Base-by-base conservation (phyloP, 2,797 vertebrate genomes). In the Myotis planiceps region DNA sequence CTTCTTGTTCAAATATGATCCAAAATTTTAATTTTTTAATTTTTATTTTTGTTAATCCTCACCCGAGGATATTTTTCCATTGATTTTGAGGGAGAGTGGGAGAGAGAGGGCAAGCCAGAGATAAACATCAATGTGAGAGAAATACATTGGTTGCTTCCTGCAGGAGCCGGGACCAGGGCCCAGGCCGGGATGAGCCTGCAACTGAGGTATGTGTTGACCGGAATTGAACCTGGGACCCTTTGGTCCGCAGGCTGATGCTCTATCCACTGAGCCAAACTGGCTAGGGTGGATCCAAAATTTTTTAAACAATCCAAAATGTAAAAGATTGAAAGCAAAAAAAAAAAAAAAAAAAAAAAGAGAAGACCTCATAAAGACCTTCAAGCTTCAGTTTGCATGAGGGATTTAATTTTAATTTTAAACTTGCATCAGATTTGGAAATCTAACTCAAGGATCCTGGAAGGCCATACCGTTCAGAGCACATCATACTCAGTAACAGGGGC, bases 361-460 rank as follows among this genome's bases (percentile, higher is more conserved):
- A 95, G 94, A 85, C 34, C 1, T 14, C 23, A 15, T 49, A 32
- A 83, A 92, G 55, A 55, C 91, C 86, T 88, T 76, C 58, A 95
- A 96, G 66, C 71, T 72, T 60, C 53, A 60, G 10, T 97, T 98
- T 97, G 96, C 93, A 97, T 60, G 32, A 95, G 72, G 96, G 83
- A 88, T 96, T 97, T 97, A 89, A 96, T 92, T 69, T 96, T 97
- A 96, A 92, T 96, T 98, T 92, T 80, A 63, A 97, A 90, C 49
- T 94, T 68, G 58, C 58, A 93, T 97, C 90, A 95, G 88, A 96
- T 96, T 96, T 97, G 96, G 97, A 97, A 85, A 87, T 76, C 81
- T 92, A 92, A 97, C 97, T 97, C 90, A 97, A 98, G 94, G 34
- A 34, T 90, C 92, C 42, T 47, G 49, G 82, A 95, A 97, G 95